These are phyloP conservation scores for Acrocephalus scirpaceus DNA, from an alignment of 2,797 vertebrate species.

Conservation along the genomic window DNA sequence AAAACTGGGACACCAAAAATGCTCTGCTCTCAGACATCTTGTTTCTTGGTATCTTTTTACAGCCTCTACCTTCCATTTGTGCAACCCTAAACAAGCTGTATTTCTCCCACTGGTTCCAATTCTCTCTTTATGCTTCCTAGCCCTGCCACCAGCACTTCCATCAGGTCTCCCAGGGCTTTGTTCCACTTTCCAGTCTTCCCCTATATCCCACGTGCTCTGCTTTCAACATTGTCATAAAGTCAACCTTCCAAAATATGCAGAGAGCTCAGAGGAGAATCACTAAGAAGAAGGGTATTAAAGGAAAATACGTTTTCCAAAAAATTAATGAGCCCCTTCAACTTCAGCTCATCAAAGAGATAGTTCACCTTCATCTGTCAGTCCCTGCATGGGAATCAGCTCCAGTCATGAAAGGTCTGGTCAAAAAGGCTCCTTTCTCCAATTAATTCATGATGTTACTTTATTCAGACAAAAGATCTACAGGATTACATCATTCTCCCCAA, in stretches of 20 bases:
- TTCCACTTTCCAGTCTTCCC: not conserved
- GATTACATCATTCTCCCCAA: not conserved
- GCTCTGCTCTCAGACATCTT: not conserved
- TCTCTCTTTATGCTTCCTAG: not conserved
- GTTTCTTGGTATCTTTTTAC: accelerated
- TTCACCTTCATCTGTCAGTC: not conserved
- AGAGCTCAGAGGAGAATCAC: not conserved
- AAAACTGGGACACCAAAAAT: not conserved
- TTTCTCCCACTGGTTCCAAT: not conserved
- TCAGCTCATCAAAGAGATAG: not conserved
- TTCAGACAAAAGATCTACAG: not conserved
- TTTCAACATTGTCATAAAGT: accelerated
- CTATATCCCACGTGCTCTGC: accelerated
- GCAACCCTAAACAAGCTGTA: not conserved
- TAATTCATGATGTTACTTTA: not conserved
- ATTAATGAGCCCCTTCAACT: not conserved
- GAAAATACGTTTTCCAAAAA: not conserved
- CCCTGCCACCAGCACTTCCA: not conserved
- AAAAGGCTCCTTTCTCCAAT: not conserved
- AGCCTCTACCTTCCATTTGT: not conserved
- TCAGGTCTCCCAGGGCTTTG: not conserved
- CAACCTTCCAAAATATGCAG: accelerated
- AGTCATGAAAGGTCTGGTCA: not conserved
- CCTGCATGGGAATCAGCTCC: not conserved
- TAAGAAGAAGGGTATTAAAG: not conserved